These are phyloP conservation scores for Steinernema scapterisci DNA, from an alignment of 2,888 invertebrate genomes.

Conservation along the genomic window DNA sequence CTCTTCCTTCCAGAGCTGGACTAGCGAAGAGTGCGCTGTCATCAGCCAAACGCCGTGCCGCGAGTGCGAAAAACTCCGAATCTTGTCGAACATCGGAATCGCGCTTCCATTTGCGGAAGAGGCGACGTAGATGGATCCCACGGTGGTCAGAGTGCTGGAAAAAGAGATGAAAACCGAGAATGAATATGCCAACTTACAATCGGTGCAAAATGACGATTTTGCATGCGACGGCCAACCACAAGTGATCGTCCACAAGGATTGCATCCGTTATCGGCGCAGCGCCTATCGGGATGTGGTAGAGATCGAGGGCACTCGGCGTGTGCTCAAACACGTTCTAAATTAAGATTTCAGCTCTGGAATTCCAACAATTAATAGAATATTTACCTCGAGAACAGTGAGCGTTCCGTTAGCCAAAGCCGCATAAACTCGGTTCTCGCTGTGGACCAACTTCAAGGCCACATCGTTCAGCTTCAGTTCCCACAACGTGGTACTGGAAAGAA, in stretches of 20 bases:
- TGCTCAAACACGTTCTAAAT: constrained; percentile 59
- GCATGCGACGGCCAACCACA: constrained; percentile 72
- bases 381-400: constrained; percentile 71
- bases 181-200: constrained; percentile 60
- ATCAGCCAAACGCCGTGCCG: constrained; percentile 70
- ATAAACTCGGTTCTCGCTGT: constrained; percentile 68
- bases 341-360: background rate
- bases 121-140: constrained; percentile 69
- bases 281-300: constrained; percentile 71
- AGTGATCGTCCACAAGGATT: constrained; percentile 67
- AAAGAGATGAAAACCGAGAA: too few relatives aligned
- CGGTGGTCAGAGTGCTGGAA: constrained; percentile 51
- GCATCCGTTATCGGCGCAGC: constrained; percentile 70
- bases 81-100: constrained; percentile 53
- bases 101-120: constrained; percentile 67
- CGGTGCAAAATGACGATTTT: constrained; percentile 70
- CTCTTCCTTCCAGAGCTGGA: constrained; percentile 72
- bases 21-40: constrained; percentile 71
- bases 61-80: constrained; percentile 64
- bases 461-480: constrained; percentile 71
- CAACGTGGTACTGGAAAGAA: constrained; percentile 54
- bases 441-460: constrained; percentile 69
- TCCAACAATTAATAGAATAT: background rate
- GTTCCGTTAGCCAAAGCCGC: constrained; percentile 72
- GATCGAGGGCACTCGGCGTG: constrained; percentile 67